A percentile compares a stretch with the other conserved stretches of the same genome.
phyloP scores from a whole-genome alignment of 2,113 vertebrate species.

The Prunella himalayana region DNA sequence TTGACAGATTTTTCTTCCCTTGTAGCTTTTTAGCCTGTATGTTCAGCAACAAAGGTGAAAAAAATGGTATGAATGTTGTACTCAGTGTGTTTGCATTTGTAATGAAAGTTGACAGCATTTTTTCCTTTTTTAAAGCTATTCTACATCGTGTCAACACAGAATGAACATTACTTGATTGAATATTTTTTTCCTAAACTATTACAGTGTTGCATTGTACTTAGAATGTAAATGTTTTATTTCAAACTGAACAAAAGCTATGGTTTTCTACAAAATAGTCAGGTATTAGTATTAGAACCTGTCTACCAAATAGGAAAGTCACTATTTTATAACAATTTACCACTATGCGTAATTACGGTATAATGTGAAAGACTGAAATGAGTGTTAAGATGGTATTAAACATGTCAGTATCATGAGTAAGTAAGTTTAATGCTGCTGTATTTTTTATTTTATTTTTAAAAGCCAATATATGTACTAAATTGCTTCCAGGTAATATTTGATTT shows the following conservation, averaged over 20 bases:
- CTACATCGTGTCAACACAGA: conserved; percentile 51
- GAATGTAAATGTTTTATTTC: conserved; percentile 66
- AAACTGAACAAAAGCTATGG: conserved; percentile 60
- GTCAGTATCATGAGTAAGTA: conserved; percentile 75
- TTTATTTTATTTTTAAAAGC: conserved; percentile 73
- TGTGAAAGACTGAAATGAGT: conserved; percentile 77
- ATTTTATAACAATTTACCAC: conserved; percentile 72
- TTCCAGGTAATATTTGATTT: conserved; percentile 84
- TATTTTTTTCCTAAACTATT: conserved; percentile 55
- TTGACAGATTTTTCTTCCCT: conserved; percentile 36
- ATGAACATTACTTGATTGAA: conserved; percentile 52
- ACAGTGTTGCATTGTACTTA: conserved; percentile 66
- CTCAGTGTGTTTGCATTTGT: conserved; percentile 69
- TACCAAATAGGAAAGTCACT: conserved; percentile 74
- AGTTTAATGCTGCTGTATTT: conserved; percentile 84
- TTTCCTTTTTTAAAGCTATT: conserved; percentile 62
- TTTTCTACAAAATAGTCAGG: conserved; percentile 65
- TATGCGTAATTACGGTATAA: conserved; percentile 70
- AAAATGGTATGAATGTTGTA: conserved; percentile 66
- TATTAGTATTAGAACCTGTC: conserved; percentile 67
- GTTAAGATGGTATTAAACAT: conserved; percentile 74
- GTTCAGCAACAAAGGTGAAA: conserved; percentile 60
- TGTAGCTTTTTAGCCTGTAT: conserved; percentile 67
- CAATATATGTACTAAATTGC: conserved; percentile 84
- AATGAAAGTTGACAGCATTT: conserved; percentile 45